Conservation (phyloP, 2,113 vertebrate genomes). For the Zosterops japonicus region DNA sequence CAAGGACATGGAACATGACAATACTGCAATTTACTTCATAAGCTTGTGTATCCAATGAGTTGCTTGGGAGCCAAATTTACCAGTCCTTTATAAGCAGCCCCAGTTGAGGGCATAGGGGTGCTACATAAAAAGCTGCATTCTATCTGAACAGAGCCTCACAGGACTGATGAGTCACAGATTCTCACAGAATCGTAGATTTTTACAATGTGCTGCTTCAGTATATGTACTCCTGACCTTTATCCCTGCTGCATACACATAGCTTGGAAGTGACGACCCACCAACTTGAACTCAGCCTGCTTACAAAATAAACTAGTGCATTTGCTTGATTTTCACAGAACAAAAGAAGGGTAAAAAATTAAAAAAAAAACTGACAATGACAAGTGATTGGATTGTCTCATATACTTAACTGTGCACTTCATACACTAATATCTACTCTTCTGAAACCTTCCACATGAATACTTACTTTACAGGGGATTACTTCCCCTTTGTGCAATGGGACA, state of each 20-base stretch:
- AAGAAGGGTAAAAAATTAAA: background rate
- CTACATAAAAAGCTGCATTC: background rate
- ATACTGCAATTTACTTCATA: background rate
- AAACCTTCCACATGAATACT: background rate
- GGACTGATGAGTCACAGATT: background rate
- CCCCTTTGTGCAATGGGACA: background rate
- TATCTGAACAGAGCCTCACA: background rate
- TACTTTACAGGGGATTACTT: background rate
- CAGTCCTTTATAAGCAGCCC: background rate
- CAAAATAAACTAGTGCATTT: background rate
- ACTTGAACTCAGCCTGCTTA: background rate
- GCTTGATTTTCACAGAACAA: background rate
- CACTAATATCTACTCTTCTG: background rate
- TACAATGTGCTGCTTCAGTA: background rate
- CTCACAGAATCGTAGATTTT: background rate
- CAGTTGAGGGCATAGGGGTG: fast-evolving
- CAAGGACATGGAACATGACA: background rate
- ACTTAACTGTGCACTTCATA: background rate
- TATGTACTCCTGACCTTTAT: background rate
- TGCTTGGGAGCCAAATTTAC: background rate
- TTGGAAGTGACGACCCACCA: background rate
- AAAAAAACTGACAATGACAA: background rate
- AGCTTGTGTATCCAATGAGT: background rate
- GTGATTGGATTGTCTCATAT: background rate
- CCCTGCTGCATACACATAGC: background rate